A percentile compares a stretch with the other conserved stretches of the same genome.
phyloP scores from a whole-genome alignment of 1,140 invertebrate species.

The Archivesica marissinica region DNA sequence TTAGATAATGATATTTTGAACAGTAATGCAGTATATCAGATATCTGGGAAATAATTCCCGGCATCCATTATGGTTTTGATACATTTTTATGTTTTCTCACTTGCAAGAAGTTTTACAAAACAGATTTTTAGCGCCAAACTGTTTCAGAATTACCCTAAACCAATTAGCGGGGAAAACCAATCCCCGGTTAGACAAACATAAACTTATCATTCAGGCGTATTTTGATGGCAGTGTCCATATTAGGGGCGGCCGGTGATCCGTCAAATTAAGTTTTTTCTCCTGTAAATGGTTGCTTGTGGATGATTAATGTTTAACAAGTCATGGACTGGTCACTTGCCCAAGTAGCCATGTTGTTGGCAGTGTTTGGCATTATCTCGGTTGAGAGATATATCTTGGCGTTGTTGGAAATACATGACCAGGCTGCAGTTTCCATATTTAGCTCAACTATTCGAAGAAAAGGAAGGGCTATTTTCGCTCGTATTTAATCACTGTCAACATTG shows the following conservation, averaged over 20 bases:
- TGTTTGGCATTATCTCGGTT: too few species aligned
- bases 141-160: slow-evolving; percentile 15
- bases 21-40: too few species aligned
- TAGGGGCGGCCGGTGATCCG: slow-evolving; percentile 1
- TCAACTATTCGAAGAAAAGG: too few species aligned
- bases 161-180: slow-evolving; percentile 16
- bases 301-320: slow-evolving; percentile 41
- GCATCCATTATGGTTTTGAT: too few species aligned
- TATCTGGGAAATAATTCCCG: too few species aligned
- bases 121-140: slow-evolving; percentile 1
- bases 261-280: slow-evolving; percentile 37
- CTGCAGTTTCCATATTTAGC: too few species aligned
- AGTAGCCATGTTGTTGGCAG: background rate
- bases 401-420: too few species aligned
- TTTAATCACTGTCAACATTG: too few species aligned
- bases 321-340: slow-evolving; percentile 25
- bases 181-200: slow-evolving; percentile 14
- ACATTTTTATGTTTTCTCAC: background rate
- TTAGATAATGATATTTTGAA: too few species aligned
- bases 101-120: background rate
- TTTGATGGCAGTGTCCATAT: slow-evolving; percentile 34
- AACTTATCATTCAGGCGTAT: slow-evolving; percentile 9
- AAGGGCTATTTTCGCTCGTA: too few species aligned
- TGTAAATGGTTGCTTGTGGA: slow-evolving; percentile 8
- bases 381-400: too few species aligned